Percentiles rank a stretch among this genome's conserved stretches.
Evolutionary conservation across 2,797 vertebrate species (phyloP).

Genomic region (Danio kyathit): DNA sequence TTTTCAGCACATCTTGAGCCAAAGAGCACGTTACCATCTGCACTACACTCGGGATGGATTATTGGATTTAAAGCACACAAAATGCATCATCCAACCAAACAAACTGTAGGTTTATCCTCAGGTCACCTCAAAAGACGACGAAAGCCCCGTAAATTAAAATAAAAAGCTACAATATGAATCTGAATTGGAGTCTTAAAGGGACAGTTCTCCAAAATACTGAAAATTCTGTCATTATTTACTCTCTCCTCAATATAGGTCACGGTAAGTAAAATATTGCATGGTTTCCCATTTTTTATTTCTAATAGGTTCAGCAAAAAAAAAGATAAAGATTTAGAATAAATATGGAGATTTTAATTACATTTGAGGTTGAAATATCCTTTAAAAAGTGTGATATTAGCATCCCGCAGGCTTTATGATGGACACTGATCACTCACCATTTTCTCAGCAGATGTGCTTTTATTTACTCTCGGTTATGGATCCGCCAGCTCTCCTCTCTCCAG

Average conservation of each 20-base stretch:
- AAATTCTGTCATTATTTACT: too few species aligned
- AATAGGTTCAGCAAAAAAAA: too few species aligned
- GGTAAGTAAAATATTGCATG: too few species aligned
- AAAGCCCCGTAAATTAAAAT: neutral
- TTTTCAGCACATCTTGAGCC: neutral
- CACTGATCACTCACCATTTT: conserved; percentile 77
- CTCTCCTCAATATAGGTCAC: too few species aligned
- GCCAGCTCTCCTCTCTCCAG: conserved; percentile 72
- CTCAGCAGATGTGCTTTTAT: conserved; percentile 67
- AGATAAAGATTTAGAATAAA: too few species aligned
- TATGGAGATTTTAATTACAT: too few species aligned
- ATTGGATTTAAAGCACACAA: neutral
- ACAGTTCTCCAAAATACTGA: too few species aligned
- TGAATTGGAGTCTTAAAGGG: too few species aligned
- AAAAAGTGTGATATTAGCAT: neutral
- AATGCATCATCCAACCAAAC: neutral
- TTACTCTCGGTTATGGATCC: conserved; percentile 62
- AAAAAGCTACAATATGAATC: neutral
- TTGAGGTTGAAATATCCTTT: too few species aligned
- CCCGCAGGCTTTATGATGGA: neutral
- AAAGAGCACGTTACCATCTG: neutral
- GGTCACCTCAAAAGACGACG: neutral
- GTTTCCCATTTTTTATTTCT: too few species aligned
- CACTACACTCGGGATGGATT: neutral
- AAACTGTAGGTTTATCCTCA: neutral